phyloP scores from a whole-genome alignment of 1,140 invertebrate genomes.

The Neodiprion lecontei region DNA sequence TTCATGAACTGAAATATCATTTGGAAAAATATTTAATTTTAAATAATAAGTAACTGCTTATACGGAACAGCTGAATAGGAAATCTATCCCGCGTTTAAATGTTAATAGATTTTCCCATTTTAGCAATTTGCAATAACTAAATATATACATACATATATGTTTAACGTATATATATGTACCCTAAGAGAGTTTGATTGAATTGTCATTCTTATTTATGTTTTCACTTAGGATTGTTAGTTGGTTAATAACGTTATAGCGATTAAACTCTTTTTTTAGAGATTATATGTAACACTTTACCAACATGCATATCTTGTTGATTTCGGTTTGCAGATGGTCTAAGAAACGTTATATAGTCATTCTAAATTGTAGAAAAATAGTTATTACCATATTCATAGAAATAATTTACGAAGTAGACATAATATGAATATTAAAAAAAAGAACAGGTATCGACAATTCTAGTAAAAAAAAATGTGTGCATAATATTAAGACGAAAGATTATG shows the following conservation, averaged over 20 bases:
- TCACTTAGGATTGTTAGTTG: background rate
- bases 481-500: slow-evolving; percentile 11
- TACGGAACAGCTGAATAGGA: too few species aligned
- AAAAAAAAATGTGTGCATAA: slow-evolving; percentile 23
- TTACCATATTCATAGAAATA: slow-evolving; percentile 8
- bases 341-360: slow-evolving; percentile 45
- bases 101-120: background rate
- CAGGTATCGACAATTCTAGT: slow-evolving; percentile 19
- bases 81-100: too few species aligned
- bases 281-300: background rate
- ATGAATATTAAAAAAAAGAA: slow-evolving; percentile 6
- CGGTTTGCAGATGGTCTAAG: slow-evolving; percentile 42
- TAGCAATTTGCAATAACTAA: background rate
- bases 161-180: too few species aligned
- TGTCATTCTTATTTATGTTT: background rate
- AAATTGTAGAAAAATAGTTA: slow-evolving; percentile 27
- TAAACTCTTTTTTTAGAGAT: background rate
- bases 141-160: background rate
- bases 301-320: slow-evolving; percentile 44
- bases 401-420: background rate
- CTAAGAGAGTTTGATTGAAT: too few species aligned
- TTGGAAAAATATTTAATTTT: too few species aligned
- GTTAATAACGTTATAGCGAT: background rate
- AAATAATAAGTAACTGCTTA: too few species aligned
- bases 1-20: too few species aligned